Percentiles rank a stretch among this genome's conserved stretches.
Conservation (phyloP, 2,797 vertebrate species). For the Myripristis murdjan region DNA sequence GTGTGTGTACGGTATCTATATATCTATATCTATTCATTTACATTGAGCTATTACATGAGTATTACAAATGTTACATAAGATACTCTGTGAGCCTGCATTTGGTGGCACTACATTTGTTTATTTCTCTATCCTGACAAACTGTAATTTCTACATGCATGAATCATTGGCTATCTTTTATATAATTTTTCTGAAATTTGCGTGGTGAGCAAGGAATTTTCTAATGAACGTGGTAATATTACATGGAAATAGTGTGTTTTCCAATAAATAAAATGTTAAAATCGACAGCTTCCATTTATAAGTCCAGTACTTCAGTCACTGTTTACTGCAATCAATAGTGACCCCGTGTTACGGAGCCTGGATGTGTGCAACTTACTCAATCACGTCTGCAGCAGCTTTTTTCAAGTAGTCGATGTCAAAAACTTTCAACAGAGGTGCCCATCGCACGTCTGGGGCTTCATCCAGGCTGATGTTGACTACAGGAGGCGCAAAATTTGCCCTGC, state of each 20-base stretch:
- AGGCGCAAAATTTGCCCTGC: conserved; percentile 55
- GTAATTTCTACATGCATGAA: not conserved
- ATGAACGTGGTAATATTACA: not conserved
- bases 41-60: not conserved
- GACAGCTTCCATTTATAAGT: too few relatives aligned
- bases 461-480: conserved; percentile 79
- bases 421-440: conserved; percentile 76
- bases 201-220: too few relatives aligned
- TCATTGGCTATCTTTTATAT: not conserved
- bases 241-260: too few relatives aligned
- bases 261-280: too few relatives aligned
- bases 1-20: too few relatives aligned
- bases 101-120: not conserved
- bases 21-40: too few relatives aligned
- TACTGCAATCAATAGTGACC: too few relatives aligned
- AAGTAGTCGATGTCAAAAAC: conserved; percentile 73
- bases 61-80: too few relatives aligned
- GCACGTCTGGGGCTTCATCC: conserved; percentile 67
- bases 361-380: conserved; percentile 83
- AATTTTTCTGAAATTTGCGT: not conserved
- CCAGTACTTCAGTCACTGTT: too few relatives aligned
- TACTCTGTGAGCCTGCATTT: not conserved
- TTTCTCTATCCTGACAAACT: not conserved
- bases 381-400: conserved; percentile 67
- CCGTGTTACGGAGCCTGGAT: not conserved